Conservation (phyloP, 1,140 invertebrate genomes). For the Lordiphosa mommai region DNA sequence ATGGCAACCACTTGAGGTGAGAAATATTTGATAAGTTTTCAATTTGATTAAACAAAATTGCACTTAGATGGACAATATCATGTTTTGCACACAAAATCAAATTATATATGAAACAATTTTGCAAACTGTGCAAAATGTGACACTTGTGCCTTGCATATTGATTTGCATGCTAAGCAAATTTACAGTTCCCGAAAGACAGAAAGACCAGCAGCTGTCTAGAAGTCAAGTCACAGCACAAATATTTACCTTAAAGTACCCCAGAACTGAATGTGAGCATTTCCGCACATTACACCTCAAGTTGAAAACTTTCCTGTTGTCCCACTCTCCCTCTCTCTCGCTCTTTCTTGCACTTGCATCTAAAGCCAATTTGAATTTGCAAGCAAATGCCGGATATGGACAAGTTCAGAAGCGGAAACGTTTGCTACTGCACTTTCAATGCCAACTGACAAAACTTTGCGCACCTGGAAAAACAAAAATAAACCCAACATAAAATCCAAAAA, state of each 20-base stretch:
- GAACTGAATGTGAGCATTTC: conserved; percentile 51
- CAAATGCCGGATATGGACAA: conserved; percentile 59
- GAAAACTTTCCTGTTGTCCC: conserved; percentile 24
- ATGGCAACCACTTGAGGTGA: too few relatives aligned
- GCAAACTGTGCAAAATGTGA: conserved; percentile 41
- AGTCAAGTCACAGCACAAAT: conserved; percentile 42
- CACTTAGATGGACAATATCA: too few relatives aligned
- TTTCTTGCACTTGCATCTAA: too few relatives aligned
- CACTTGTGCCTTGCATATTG: conserved; percentile 37
- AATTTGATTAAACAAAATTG: background rate
- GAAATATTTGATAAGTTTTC: background rate
- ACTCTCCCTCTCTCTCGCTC: background rate
- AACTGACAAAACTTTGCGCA: conserved; percentile 20
- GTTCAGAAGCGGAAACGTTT: conserved; percentile 58
- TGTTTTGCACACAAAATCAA: conserved; percentile 23
- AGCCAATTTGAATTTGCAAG: conserved; percentile 56
- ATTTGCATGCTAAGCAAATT: conserved; percentile 42
- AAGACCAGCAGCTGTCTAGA: conserved; percentile 24
- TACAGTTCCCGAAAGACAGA: conserved; percentile 16
- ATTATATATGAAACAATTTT: conserved; percentile 33
- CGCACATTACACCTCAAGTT: conserved; percentile 62
- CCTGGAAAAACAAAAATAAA: conserved; percentile 12
- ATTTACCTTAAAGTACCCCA: conserved; percentile 46
- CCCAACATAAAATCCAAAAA: conserved; percentile 14
- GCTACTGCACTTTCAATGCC: conserved; percentile 44